Percentiles rank a stretch among this genome's conserved stretches.
Evolutionary conservation across 2,888 invertebrate species (phyloP).

Genomic region (Caenorhabditis becei): DNA sequence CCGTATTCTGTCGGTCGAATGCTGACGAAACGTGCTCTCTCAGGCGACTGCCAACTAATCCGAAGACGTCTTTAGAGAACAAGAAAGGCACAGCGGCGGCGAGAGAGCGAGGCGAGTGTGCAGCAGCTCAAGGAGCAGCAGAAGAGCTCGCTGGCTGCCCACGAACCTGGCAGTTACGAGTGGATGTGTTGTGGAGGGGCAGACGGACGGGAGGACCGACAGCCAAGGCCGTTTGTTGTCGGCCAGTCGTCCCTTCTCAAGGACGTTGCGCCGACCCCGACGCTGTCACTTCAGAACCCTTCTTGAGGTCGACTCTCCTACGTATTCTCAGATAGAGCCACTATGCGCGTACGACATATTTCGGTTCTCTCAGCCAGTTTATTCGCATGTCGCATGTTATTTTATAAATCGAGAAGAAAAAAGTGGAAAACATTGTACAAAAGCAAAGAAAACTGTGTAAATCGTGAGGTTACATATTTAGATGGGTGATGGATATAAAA

Average conservation of each 20-base stretch:
- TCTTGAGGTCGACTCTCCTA: conserved; percentile 24
- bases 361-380: conserved; percentile 23
- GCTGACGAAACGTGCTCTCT: conserved; percentile 4
- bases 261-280: conserved; percentile 35
- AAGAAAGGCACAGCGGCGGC: conserved; percentile 15
- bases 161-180: conserved; percentile 52
- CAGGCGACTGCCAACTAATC: conserved; percentile 18
- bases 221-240: conserved; percentile 53
- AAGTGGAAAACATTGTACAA: conserved; percentile 37
- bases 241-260: conserved; percentile 47
- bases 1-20: background rate
- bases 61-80: conserved; percentile 29
- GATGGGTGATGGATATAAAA: conserved; percentile 8
- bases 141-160: conserved; percentile 34
- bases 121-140: background rate
- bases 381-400: conserved; percentile 13
- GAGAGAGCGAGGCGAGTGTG: conserved; percentile 22
- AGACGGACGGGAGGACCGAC: conserved; percentile 20
- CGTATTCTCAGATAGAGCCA: conserved; percentile 20
- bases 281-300: conserved; percentile 52
- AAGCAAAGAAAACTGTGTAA: conserved; percentile 3
- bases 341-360: background rate
- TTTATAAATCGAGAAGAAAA: conserved; percentile 7
- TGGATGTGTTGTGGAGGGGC: conserved; percentile 29
- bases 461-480: conserved; percentile 16